Percentiles rank a stretch among this genome's conserved stretches.
These are phyloP conservation scores for Ceryle rudis DNA, from an alignment of 2,797 vertebrate genomes.

Conservation along the genomic window DNA sequence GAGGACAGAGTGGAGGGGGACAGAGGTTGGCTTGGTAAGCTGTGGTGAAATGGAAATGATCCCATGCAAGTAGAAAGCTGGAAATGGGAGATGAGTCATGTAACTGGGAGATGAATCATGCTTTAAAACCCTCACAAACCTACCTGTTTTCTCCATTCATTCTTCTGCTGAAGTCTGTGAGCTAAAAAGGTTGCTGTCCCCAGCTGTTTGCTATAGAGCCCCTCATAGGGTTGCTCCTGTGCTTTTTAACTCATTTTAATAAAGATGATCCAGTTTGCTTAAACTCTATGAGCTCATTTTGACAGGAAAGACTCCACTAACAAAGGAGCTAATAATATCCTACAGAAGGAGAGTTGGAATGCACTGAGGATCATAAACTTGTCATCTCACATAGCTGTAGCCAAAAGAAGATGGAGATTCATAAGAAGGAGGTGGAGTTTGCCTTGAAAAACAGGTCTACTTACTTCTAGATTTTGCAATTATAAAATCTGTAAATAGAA, in stretches of 20 bases:
- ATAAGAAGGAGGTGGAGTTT: not conserved
- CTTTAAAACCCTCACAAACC: not conserved
- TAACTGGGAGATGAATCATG: not conserved
- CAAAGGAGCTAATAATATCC: slow-evolving; percentile 37
- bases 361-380: not conserved
- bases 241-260: not conserved
- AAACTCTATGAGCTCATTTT: not conserved
- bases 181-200: not conserved
- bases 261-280: not conserved
- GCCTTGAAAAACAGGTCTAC: slow-evolving; percentile 13
- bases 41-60: not conserved
- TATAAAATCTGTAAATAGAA: not conserved
- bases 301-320: slow-evolving; percentile 16
- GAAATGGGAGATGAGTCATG: not conserved
- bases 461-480: not conserved
- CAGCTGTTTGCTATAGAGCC: not conserved
- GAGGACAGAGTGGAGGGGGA: not conserved
- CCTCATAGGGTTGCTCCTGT: not conserved
- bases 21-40: not conserved
- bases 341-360: slow-evolving; percentile 1
- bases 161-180: not conserved
- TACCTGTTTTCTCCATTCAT: not conserved
- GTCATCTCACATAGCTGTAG: not conserved
- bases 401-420: not conserved
- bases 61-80: not conserved